Evolutionary conservation across 2,797 vertebrate species (phyloP).

Genomic region (Eurystomus glaucurus): DNA sequence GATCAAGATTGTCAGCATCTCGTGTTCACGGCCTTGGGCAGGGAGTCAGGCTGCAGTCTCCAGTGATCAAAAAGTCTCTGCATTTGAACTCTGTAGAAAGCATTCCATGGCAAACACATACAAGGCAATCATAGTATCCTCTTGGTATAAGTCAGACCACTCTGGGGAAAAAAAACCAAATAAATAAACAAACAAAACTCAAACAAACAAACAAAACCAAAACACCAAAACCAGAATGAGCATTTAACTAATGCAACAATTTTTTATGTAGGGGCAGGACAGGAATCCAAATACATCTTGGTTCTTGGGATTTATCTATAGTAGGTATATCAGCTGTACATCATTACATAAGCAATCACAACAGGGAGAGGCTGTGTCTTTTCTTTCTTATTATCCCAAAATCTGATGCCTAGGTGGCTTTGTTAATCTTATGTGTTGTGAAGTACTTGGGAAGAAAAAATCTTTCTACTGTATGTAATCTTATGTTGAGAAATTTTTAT

Average conservation of each 20-base stretch:
- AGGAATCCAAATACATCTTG: background rate
- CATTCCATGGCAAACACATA: background rate
- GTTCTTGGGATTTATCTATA: background rate
- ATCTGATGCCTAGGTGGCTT: background rate
- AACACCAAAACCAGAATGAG: background rate
- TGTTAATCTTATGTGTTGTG: background rate
- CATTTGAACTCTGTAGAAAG: background rate
- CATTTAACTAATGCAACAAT: accelerated
- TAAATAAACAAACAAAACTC: background rate
- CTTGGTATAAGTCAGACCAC: accelerated
- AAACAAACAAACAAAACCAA: background rate
- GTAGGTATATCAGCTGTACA: background rate
- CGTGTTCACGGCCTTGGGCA: background rate
- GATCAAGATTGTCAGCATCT: background rate
- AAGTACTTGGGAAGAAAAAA: background rate
- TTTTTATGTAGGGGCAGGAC: background rate
- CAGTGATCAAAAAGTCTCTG: background rate
- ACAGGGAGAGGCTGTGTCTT: accelerated
- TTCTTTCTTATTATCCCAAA: background rate
- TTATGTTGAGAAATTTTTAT: background rate
- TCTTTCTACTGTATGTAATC: background rate
- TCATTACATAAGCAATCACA: background rate
- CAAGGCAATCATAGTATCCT: background rate
- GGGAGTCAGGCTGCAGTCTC: background rate
- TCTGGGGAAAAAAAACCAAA: background rate